phyloP scores from a whole-genome alignment of 2,888 invertebrate genomes.

The Dynastes hyllus region DNA sequence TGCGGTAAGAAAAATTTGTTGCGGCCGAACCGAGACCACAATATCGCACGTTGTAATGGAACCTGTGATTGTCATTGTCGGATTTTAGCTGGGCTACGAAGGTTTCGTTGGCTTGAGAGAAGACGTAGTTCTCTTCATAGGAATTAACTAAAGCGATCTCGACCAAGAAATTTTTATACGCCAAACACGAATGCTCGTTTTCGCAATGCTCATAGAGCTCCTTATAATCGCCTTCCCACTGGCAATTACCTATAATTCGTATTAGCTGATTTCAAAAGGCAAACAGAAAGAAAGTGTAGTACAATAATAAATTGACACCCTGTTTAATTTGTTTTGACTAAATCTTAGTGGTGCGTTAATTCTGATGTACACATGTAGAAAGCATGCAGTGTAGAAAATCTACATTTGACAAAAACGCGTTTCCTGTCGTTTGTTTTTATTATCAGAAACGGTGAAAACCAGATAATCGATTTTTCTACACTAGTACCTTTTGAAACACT shows the following conservation, averaged over 20 bases:
- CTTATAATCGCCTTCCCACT: conserved; percentile 61
- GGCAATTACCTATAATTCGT: conserved; percentile 56
- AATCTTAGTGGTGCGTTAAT: too few relatives aligned
- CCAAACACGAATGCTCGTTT: conserved; percentile 60
- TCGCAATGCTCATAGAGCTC: conserved; percentile 64
- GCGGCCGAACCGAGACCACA: conserved; percentile 52
- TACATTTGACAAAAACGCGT: too few relatives aligned
- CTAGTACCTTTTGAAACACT: too few relatives aligned
- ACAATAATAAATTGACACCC: conserved; percentile 31
- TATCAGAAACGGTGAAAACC: too few relatives aligned
- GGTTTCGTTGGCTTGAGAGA: conserved; percentile 61
- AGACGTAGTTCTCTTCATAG: conserved; percentile 62
- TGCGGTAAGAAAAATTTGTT: conserved; percentile 32
- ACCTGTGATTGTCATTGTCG: conserved; percentile 56
- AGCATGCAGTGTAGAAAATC: too few relatives aligned
- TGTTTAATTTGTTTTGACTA: too few relatives aligned
- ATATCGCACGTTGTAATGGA: conserved; percentile 61
- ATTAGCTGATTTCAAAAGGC: neutral
- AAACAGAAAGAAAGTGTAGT: neutral
- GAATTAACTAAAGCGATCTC: conserved; percentile 64
- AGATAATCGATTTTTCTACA: too few relatives aligned
- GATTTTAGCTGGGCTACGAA: conserved; percentile 62
- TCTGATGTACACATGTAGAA: too few relatives aligned
- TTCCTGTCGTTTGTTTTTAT: too few relatives aligned
- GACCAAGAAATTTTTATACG: conserved; percentile 61